Evolutionary conservation across 2,888 invertebrate species (phyloP).

Genomic region (Tetanocera ferruginea): DNA sequence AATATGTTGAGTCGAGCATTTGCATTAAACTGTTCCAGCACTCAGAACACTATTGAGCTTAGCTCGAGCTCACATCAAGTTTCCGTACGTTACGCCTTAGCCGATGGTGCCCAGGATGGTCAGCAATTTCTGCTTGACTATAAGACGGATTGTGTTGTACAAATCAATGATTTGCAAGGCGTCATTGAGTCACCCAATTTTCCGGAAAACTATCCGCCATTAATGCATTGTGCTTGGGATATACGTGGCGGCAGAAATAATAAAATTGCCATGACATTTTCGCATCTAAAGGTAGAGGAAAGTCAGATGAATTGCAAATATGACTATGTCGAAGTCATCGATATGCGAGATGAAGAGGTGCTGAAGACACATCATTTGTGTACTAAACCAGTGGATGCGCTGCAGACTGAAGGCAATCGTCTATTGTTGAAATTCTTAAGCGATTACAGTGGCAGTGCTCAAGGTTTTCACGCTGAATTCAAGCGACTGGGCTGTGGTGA

Average conservation of each 20-base stretch:
- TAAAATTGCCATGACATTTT: constrained; percentile 85
- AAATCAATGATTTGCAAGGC: constrained; percentile 71
- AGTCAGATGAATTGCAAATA: constrained; percentile 69
- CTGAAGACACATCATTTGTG: constrained; percentile 59
- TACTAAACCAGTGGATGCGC: constrained; percentile 48
- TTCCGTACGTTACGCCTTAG: constrained; percentile 57
- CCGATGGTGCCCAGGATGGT: constrained; percentile 44
- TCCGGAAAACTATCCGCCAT: constrained; percentile 78
- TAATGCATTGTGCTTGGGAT: constrained; percentile 81
- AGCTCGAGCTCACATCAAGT: constrained; percentile 58
- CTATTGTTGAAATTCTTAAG: constrained; percentile 75
- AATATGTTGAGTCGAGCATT: constrained; percentile 50
- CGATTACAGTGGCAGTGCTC: constrained; percentile 71
- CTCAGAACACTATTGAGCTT: constrained; percentile 38
- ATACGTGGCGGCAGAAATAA: constrained; percentile 82
- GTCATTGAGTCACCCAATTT: constrained; percentile 91
- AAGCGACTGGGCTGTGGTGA: constrained; percentile 83
- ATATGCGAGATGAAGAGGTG: constrained; percentile 69
- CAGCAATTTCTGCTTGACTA: constrained; percentile 60
- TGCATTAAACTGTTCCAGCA: constrained; percentile 51
- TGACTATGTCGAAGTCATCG: constrained; percentile 74
- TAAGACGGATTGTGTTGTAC: constrained; percentile 55
- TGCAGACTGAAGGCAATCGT: constrained; percentile 58
- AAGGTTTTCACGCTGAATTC: constrained; percentile 90
- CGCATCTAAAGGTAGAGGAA: constrained; percentile 79